Percentiles rank a stretch among this genome's conserved stretches.
phyloP scores from a whole-genome alignment of 2,113 vertebrate genomes.

The Nycticryphes semicollaris region DNA sequence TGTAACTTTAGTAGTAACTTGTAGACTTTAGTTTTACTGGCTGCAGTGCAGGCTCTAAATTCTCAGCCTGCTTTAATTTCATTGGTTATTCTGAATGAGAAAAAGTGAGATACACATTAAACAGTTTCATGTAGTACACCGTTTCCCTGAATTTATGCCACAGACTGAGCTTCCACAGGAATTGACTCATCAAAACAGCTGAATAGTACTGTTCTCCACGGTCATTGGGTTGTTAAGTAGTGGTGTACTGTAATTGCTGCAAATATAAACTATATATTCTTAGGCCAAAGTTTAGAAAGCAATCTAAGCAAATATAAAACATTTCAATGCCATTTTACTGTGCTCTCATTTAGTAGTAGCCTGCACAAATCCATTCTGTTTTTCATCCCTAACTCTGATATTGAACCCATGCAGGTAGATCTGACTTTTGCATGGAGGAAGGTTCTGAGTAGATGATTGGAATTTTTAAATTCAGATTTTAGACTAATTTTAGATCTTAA shows the following conservation, averaged over 20 bases:
- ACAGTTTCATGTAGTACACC: not conserved
- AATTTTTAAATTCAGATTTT: not conserved
- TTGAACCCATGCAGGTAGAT: not conserved
- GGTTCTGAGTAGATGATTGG: not conserved
- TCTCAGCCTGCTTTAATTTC: not conserved
- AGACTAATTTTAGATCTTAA: not conserved
- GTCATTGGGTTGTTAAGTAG: not conserved
- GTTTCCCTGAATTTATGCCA: not conserved
- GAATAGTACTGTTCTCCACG: not conserved
- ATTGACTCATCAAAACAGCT: not conserved
- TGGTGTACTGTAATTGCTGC: not conserved
- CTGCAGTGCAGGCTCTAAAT: not conserved
- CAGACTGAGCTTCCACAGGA: not conserved
- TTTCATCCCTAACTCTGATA: not conserved
- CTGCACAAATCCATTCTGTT: not conserved
- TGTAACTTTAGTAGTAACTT: not conserved
- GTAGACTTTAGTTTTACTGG: not conserved
- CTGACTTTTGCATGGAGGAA: not conserved
- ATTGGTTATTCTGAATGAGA: not conserved
- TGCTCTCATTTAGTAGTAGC: not conserved
- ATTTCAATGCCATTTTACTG: not conserved
- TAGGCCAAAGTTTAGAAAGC: not conserved
- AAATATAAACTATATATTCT: not conserved
- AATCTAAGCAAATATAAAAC: not conserved
- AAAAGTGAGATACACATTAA: not conserved